Conservation (phyloP, 2,888 invertebrate genomes). For the Eristalis intricaria region DNA sequence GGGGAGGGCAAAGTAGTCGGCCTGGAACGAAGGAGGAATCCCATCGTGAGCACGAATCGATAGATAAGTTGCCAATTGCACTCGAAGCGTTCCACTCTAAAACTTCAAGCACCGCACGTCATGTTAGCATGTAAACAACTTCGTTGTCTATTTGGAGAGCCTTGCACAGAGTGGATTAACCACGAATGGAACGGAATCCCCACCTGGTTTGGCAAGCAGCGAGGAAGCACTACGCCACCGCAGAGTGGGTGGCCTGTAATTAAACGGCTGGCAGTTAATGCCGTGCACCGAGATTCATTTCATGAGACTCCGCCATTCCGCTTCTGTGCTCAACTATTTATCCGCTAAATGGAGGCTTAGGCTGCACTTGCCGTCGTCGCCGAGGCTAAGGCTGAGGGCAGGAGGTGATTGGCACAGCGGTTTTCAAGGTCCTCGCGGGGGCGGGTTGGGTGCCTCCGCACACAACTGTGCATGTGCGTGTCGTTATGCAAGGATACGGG, state of each 20-base stretch:
- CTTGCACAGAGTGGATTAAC: not conserved
- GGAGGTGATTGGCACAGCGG: slow-evolving; percentile 54
- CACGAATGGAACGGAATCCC: not conserved
- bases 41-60: slow-evolving; percentile 9
- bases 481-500: slow-evolving; percentile 33
- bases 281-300: slow-evolving; percentile 9
- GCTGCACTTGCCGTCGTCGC: slow-evolving; percentile 33
- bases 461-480: not conserved
- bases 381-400: slow-evolving; percentile 1
- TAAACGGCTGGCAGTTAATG: slow-evolving; percentile 31
- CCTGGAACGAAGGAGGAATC: not conserved
- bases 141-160: slow-evolving; percentile 32
- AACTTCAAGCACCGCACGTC: slow-evolving; percentile 14
- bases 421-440: slow-evolving; percentile 56
- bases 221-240: slow-evolving; percentile 25
- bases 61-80: slow-evolving; percentile 30
- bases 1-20: not conserved
- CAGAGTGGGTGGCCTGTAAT: slow-evolving; percentile 27
- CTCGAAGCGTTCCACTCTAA: slow-evolving; percentile 1
- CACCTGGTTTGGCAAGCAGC: not conserved
- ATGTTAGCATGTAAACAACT: slow-evolving; percentile 48
- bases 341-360: slow-evolving; percentile 17
- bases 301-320: slow-evolving; percentile 15
- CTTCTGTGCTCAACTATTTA: slow-evolving; percentile 33
- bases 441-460: not conserved